Percentiles rank a stretch among this genome's conserved stretches.
phyloP scores from a whole-genome alignment of 2,797 vertebrate genomes.

The Phyllotis vaccarum region DNA sequence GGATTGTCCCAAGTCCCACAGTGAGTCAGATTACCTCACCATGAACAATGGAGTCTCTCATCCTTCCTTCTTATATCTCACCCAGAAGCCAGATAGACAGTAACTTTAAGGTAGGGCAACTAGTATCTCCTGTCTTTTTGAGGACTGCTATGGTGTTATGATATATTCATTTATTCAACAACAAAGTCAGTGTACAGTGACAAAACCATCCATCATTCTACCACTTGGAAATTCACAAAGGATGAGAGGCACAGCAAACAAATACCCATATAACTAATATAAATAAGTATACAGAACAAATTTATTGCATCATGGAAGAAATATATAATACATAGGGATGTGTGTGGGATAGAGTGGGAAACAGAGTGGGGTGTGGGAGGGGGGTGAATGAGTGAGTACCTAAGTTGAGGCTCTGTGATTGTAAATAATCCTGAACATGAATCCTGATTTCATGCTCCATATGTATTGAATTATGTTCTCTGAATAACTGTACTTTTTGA shows the following conservation, averaged over 20 bases:
- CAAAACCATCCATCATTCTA: background rate
- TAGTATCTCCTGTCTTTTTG: background rate
- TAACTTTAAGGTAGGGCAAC: background rate
- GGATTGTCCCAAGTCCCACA: background rate
- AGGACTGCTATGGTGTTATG: background rate
- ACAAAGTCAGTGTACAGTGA: background rate
- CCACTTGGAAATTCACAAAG: background rate
- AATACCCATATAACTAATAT: background rate
- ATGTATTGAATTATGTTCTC: background rate
- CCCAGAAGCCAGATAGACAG: background rate
- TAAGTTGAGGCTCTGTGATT: background rate
- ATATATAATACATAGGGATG: background rate
- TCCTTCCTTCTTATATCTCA: background rate
- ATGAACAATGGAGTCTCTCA: background rate
- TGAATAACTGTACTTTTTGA: background rate
- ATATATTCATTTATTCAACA: conserved; percentile 5
- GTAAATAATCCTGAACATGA: background rate
- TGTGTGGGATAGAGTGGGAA: background rate
- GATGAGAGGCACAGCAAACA: background rate
- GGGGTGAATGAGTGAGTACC: no score
- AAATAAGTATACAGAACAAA: background rate
- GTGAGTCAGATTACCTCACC: no score
- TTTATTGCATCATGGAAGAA: background rate
- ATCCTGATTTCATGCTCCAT: background rate
- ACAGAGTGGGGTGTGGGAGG: background rate